These are phyloP conservation scores for Aphodius granarius DNA, from an alignment of 2,888 invertebrate species.

Conservation along the genomic window DNA sequence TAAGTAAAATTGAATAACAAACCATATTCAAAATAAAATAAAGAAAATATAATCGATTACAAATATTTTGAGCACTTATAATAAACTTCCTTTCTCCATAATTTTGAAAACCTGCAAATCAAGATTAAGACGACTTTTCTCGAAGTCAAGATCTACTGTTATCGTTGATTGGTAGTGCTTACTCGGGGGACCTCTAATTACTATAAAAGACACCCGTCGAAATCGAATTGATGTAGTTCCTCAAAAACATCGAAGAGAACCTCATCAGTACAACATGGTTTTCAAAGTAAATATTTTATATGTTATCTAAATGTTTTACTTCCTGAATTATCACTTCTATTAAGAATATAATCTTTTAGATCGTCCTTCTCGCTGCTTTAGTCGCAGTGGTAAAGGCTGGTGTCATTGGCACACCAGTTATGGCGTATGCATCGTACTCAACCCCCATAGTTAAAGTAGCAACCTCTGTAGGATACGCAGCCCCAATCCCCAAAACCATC, in stretches of 20 bases:
- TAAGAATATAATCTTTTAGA: slow-evolving; percentile 30
- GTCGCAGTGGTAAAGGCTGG: slow-evolving; percentile 37
- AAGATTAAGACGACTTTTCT: neutral
- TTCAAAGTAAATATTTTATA: slow-evolving; percentile 23
- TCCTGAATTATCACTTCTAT: neutral
- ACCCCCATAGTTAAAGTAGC: slow-evolving; percentile 44
- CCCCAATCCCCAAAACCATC: slow-evolving; percentile 27
- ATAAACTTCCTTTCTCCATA: neutral
- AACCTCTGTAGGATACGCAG: slow-evolving; percentile 37
- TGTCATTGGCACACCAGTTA: slow-evolving; percentile 27
- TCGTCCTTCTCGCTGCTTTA: slow-evolving; percentile 35
- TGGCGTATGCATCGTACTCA: slow-evolving; percentile 7
- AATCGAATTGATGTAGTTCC: neutral
- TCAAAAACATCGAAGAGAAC: neutral
- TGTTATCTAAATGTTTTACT: too few relatives aligned
- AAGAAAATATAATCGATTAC: too few relatives aligned
- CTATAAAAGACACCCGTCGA: neutral
- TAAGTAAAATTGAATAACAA: too few relatives aligned
- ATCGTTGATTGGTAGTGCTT: neutral
- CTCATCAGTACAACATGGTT: slow-evolving; percentile 21
- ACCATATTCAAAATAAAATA: too few relatives aligned
- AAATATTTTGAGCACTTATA: neutral
- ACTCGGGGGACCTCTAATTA: neutral
- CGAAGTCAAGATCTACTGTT: neutral
- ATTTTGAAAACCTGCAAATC: neutral